Conservation (phyloP, 2,888 invertebrate genomes). For the Acronicta psi region DNA sequence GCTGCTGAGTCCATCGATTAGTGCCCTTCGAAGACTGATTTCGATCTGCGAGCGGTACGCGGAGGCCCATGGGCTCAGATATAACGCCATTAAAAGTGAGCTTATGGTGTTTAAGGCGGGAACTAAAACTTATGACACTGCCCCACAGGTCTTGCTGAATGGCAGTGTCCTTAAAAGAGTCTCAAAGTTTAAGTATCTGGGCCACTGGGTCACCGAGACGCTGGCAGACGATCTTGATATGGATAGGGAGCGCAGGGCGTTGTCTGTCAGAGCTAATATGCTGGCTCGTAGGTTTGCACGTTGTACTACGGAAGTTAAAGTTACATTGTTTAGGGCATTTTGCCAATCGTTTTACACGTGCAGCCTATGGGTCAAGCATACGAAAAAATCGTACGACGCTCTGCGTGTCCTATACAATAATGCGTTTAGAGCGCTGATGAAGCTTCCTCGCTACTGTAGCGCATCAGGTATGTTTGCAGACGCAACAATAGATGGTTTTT, state of each 20-base stretch:
- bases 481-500: conserved; percentile 2
- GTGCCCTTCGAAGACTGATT: background rate
- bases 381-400: conserved; percentile 1
- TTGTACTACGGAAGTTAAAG: conserved; percentile 11
- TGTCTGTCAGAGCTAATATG: conserved; percentile 37
- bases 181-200: conserved; percentile 5
- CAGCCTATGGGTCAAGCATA: background rate
- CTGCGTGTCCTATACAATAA: conserved; percentile 4
- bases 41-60: background rate
- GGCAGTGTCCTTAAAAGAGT: background rate
- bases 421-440: conserved; percentile 8
- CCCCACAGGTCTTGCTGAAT: background rate
- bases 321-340: conserved; percentile 9
- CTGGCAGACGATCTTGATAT: conserved; percentile 7
- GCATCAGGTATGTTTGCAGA: conserved; percentile 14
- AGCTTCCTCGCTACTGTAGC: conserved; percentile 9
- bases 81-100: too few species aligned
- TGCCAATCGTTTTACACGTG: conserved; percentile 14
- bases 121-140: background rate
- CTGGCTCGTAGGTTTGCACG: conserved; percentile 34
- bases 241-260: conserved; percentile 26
- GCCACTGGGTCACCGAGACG: conserved; percentile 2
- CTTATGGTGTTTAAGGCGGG: conserved; percentile 1
- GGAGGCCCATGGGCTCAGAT: conserved; percentile 1
- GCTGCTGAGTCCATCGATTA: background rate